These are phyloP conservation scores for Coreius guichenoti DNA, from an alignment of 2,797 vertebrate species.

Conservation along the genomic window DNA sequence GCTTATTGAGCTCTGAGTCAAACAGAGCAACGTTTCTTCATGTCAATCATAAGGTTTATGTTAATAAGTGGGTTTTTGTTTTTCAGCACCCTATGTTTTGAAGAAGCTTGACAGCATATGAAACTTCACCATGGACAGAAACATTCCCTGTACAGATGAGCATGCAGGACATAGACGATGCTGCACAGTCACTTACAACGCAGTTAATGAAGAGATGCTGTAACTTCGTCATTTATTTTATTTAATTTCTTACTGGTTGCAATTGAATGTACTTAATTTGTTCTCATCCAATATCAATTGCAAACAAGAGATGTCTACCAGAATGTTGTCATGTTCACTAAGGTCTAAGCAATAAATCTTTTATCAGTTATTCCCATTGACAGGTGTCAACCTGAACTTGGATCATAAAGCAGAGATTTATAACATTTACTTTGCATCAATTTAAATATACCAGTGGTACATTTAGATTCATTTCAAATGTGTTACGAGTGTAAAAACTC, in stretches of 20 bases:
- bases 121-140: conserved; percentile 35
- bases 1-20: not conserved
- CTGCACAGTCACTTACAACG: not conserved
- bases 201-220: not conserved
- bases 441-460: no score
- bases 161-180: not conserved
- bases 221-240: not conserved
- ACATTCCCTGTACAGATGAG: conserved; percentile 22
- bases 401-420: not conserved
- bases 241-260: conserved; percentile 27
- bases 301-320: not conserved
- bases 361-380: not conserved
- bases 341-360: conserved; percentile 36
- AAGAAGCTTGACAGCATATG: conserved; percentile 86
- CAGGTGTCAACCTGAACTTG: not conserved
- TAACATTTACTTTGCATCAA: not conserved
- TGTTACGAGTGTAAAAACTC: not conserved
- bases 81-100: conserved; percentile 79
- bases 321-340: not conserved
- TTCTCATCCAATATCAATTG: not conserved
- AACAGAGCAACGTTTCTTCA: not conserved
- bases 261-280: not conserved
- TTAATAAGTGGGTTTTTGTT: not conserved
- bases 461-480: not conserved
- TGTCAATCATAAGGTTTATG: not conserved